These are phyloP conservation scores for Rattus norvegicus DNA, from an alignment of 2,113 vertebrate genomes.

Conservation along the genomic window GRCr8 NC_086024.1:97403501-97404000, in stretches of 20 bases:
- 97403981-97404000: constrained; percentile 37
- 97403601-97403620: not conserved
- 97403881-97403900: not conserved
- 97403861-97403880: not conserved
- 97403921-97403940: not conserved
- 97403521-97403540: not conserved
- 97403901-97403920: not conserved
- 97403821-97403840: not conserved
- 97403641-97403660: not conserved
- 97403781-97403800: not conserved
- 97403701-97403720: not conserved
- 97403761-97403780: not conserved
- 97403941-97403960: not conserved
- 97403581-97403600: not conserved
- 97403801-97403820: not conserved
- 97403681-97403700: too few species aligned
- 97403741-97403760: not conserved
- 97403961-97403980: not conserved
- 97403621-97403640: too few species aligned
- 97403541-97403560: not conserved
- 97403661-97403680: not conserved
- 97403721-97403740: not conserved
- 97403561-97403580: not conserved
- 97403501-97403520: not conserved
- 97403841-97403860: not conserved